phyloP scores from a whole-genome alignment of 2,113 vertebrate genomes.

The Ascaphus truei region DNA sequence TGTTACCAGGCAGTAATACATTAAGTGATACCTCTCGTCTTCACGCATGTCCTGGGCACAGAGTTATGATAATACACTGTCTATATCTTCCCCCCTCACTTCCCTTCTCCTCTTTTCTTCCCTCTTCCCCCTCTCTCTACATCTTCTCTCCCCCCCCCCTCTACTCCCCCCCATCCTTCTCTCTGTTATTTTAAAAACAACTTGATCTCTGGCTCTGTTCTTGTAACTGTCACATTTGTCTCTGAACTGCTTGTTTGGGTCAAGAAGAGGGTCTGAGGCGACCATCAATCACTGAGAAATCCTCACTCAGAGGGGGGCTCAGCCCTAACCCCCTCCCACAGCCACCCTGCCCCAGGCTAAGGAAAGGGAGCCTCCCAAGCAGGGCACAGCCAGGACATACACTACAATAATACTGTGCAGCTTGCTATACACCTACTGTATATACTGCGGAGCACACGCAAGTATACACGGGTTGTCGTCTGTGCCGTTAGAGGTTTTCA shows the following conservation, averaged over 20 bases:
- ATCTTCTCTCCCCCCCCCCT: neutral
- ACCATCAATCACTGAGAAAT: constrained; percentile 10
- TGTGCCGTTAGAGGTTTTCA: no score
- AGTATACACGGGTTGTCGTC: no score
- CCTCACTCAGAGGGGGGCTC: neutral
- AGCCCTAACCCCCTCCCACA: neutral
- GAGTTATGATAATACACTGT: no score
- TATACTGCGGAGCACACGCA: neutral
- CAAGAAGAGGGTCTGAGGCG: constrained; percentile 16
- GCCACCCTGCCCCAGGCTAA: neutral
- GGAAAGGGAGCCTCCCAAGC: no score
- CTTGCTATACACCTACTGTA: no score
- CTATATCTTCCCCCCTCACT: no score
- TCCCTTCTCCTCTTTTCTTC: neutral
- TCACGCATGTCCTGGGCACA: no score
- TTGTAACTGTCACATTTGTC: constrained; percentile 27
- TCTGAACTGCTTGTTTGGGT: constrained; percentile 26
- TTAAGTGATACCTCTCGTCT: no score
- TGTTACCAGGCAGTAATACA: no score
- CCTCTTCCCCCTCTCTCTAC: neutral
- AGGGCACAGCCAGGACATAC: no score
- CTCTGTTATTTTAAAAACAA: neutral
- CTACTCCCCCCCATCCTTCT: neutral
- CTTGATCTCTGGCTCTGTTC: neutral
- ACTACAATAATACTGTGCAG: no score